Evolutionary conservation across 2,888 invertebrate species (phyloP).

Genomic region (Aromia moschata): DNA sequence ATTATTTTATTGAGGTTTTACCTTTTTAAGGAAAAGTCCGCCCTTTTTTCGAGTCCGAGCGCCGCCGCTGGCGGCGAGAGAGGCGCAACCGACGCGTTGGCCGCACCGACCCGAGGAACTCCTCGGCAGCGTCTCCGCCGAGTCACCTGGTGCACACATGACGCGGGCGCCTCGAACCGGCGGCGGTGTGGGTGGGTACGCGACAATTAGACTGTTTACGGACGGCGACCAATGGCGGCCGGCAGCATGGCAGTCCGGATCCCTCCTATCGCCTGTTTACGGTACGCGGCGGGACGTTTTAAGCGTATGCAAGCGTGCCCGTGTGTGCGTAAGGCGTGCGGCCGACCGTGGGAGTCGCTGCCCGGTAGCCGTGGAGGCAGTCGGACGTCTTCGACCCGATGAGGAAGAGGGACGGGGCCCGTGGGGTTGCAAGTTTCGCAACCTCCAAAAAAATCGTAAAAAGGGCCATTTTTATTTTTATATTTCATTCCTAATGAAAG

Average conservation of each 20-base stretch:
- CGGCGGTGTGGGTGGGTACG: constrained; percentile 49
- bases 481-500: too few relatives aligned
- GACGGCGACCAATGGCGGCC: constrained; percentile 50
- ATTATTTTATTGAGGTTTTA: too few relatives aligned
- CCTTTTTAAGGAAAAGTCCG: too few relatives aligned
- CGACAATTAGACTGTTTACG: constrained; percentile 51
- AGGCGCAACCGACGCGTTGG: too few relatives aligned
- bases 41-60: too few relatives aligned
- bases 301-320: constrained; percentile 21
- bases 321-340: constrained; percentile 10
- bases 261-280: constrained; percentile 48
- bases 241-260: constrained; percentile 51
- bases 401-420: background rate
- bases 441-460: too few relatives aligned
- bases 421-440: too few relatives aligned
- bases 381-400: background rate
- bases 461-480: too few relatives aligned
- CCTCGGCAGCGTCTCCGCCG: constrained; percentile 16
- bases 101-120: background rate
- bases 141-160: constrained; percentile 21
- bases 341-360: constrained; percentile 15
- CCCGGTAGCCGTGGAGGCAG: constrained; percentile 9
- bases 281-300: constrained; percentile 30
- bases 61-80: too few relatives aligned
- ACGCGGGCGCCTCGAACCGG: constrained; percentile 15